A percentile compares a stretch with the other conserved stretches of the same genome.
These are phyloP conservation scores for Diceros bicornis DNA, from an alignment of 2,797 vertebrate genomes.

Conservation along the genomic window DNA sequence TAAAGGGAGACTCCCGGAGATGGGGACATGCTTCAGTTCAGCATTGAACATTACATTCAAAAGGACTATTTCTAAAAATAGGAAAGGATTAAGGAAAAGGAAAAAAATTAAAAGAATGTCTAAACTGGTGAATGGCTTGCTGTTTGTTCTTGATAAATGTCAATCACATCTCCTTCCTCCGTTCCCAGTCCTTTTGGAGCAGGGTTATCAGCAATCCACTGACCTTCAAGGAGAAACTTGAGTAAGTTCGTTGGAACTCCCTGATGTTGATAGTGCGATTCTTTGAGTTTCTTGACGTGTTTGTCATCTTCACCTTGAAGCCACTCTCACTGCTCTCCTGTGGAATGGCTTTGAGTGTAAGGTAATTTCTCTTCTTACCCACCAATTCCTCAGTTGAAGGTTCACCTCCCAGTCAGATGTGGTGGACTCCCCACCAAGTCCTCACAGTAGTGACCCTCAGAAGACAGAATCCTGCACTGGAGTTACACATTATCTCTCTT, in stretches of 20 bases:
- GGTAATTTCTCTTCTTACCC: not conserved
- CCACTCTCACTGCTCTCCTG: not conserved
- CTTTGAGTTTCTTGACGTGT: not conserved
- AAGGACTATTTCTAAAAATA: constrained; percentile 89
- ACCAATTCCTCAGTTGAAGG: not conserved
- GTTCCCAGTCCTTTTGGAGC: constrained; percentile 91
- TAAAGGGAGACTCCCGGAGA: constrained; percentile 80
- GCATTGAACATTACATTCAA: constrained; percentile 87
- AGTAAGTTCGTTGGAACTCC: not conserved
- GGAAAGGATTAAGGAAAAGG: constrained; percentile 86
- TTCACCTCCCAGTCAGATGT: not conserved
- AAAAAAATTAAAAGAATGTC: constrained; percentile 81
- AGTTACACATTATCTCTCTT: not conserved
- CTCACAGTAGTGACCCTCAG: not conserved
- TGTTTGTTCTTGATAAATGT: constrained; percentile 97
- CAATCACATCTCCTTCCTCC: constrained; percentile 95
- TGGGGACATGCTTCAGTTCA: constrained; percentile 84
- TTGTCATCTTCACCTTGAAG: not conserved
- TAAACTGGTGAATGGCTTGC: constrained; percentile 91
- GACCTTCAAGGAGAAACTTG: not conserved
- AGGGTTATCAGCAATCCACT: not conserved
- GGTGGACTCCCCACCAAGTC: not conserved
- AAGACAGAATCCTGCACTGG: not conserved
- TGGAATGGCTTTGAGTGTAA: not conserved
- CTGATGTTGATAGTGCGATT: not conserved